Conservation (phyloP, 2,113 vertebrate genomes). For the Muntiacus reevesi region DNA sequence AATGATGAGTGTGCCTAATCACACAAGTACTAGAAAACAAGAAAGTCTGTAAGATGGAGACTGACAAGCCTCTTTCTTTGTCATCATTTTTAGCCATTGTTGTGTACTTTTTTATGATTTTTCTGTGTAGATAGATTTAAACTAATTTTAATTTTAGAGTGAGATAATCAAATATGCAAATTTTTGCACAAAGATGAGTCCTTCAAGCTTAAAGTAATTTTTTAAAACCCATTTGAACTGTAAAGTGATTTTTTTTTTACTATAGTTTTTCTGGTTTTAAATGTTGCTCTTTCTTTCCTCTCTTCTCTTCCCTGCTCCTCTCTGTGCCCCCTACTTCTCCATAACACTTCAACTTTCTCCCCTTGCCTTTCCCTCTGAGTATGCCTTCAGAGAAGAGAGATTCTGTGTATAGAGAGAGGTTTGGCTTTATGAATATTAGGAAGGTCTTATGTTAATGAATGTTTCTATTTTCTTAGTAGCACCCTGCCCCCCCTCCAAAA, state of each 20-base stretch:
- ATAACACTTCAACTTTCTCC: background rate
- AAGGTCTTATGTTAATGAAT: slow-evolving; percentile 72
- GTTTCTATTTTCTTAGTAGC: slow-evolving; percentile 69
- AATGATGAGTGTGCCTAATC: background rate
- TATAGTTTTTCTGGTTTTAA: slow-evolving; percentile 17
- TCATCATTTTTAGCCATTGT: background rate
- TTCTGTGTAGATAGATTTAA: slow-evolving; percentile 25
- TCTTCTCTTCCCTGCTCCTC: background rate
- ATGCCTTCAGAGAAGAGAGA: slow-evolving; percentile 58
- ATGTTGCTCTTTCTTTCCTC: background rate
- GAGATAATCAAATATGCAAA: background rate
- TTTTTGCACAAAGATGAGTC: background rate
- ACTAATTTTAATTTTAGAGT: background rate
- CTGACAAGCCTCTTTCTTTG: background rate
- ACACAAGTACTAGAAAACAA: background rate
- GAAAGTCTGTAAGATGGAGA: background rate
- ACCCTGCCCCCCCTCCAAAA: background rate
- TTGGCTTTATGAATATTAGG: slow-evolving; percentile 65
- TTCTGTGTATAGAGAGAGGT: slow-evolving; percentile 57
- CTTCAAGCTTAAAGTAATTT: background rate
- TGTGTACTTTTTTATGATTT: background rate
- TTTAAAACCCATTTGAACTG: background rate
- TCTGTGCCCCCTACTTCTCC: background rate
- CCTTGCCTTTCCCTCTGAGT: slow-evolving; percentile 9
- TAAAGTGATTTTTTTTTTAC: background rate